Percentiles rank a stretch among this genome's conserved stretches.
These are phyloP conservation scores for Falco punctatus DNA, from an alignment of 2,113 vertebrate species.

Conservation along the genomic window DNA sequence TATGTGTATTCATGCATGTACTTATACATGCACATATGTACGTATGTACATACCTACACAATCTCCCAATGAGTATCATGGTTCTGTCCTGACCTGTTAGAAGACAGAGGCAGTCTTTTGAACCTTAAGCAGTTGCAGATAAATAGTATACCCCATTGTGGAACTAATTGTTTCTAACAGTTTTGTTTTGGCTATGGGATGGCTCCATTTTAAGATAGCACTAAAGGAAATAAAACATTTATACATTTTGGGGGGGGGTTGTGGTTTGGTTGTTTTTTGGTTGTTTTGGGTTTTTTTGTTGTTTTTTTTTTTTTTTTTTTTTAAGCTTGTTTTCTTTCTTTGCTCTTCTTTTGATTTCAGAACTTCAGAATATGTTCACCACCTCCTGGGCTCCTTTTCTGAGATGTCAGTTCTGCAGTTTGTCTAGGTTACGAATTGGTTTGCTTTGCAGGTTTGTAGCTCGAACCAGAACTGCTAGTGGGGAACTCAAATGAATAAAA, in stretches of 20 bases:
- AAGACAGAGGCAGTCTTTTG: neutral
- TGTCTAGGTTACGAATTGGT: slow-evolving; percentile 17
- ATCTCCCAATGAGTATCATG: neutral
- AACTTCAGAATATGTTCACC: neutral
- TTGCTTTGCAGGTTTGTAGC: slow-evolving; percentile 38
- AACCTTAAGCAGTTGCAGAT: neutral
- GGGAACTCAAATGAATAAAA: slow-evolving; percentile 19
- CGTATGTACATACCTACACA: neutral
- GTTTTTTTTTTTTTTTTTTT: neutral
- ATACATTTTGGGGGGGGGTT: neutral
- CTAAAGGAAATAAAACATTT: neutral
- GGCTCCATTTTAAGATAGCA: neutral
- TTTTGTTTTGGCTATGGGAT: neutral
- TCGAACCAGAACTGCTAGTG: slow-evolving; percentile 19
- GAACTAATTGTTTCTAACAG: neutral
- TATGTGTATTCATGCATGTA: no score
- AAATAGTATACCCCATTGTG: neutral
- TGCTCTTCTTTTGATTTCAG: neutral
- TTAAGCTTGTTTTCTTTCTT: neutral
- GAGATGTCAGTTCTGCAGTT: neutral
- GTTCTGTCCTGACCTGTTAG: neutral
- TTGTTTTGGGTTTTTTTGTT: no score
- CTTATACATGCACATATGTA: no score
- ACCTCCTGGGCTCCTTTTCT: neutral
- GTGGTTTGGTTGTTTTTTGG: no score